Evolutionary conservation across 2,888 invertebrate species (phyloP), one percentile per base, ranked within the genome.

Genomic region (Romanomermis culicivorax): DNA sequence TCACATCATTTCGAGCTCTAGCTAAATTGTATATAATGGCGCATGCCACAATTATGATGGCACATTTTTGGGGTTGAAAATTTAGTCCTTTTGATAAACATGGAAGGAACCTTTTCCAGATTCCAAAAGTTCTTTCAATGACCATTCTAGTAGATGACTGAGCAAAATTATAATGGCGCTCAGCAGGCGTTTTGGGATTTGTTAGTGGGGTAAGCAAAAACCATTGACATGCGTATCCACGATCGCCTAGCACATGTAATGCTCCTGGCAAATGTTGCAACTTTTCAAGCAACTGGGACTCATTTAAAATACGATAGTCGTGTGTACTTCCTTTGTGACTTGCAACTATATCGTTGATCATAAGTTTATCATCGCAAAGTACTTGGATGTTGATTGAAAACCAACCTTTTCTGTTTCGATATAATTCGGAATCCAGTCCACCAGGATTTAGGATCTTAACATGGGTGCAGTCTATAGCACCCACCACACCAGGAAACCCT

Each of bases 161-260:
- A n/a, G 52, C 48, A 49, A 11, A 11, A 52, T 52, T 52, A 20
- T 52, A 52, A 42, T 42, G 52, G 7, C 23, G 45, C 17, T 36
- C 17, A 14, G 36, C 36, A 11, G 36, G 17, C 11, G 36, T 36
- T 17, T 17, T 7, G 17, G 36, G 36, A 36, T 36, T 36, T 36
- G 36, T 36, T 11, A 36, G 36, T 36, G 36, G 36, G 17, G 36
- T 36, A 14, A 36, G 36, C 36, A 36, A 36, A 36, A 11, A 36
- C 36, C 36, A 11, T 17, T 36, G 36, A 36, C 20, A 36, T 11
- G 36, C 36, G 17, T 36, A 36, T 36, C 36, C 36, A 36, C 36
- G 36, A 14, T 36, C 36, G 7, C 36, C 36, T 17, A 36, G 17
- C 7, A 36, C 17, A 14, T 36, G 36, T 23, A 17, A 11, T 49